Evolutionary conservation across 2,888 invertebrate genomes (phyloP), one percentile per base, ranked within the genome.

Genomic region (Zele albiditarsus): DNA sequence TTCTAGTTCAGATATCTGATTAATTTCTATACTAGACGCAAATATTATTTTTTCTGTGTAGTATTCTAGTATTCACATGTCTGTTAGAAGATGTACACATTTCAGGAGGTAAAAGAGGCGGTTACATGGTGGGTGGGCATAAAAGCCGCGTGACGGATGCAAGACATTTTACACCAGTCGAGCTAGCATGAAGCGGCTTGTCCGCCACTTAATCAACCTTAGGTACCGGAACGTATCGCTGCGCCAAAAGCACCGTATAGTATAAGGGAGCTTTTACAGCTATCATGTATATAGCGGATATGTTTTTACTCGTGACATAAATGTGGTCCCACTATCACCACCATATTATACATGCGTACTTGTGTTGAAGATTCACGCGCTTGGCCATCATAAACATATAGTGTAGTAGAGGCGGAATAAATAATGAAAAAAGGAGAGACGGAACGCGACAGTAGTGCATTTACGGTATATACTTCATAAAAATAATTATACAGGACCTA

Each of bases 91-190:
- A 69, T 31, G 31, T 66, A 46, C 16, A 42, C 23, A 42, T 20
- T 14, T 42, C 14, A 66, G 38, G 42, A 42, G 46, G 71, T 65
- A 74, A 71, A 68, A 65, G 27, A 63, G 74, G n/a, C 63, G 23
- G 62, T 46, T 20, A 46, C 67, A 63, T 71, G 71, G 74, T 77
- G 73, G 71, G 79, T 46, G 75, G 75, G 80, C 83, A 38, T 38
- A 82, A 86, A 87, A 85, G 83, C 83, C 78, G 78, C 82, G 83
- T 86, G 87, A 88, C 86, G 85, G 85, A 88, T 87, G 86, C 82
- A 82, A 82, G 83, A 86, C 85, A 86, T 86, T 87, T 85, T 83
- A 82, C 83, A 82, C 82, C 80, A 77, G 78, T 78, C 80, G 80
- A 79, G 80, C 80, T 77, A 78, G 79, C 80, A 79, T 77, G 80